Evolutionary conservation across 1,140 invertebrate species (phyloP), one percentile per base, ranked within the genome.

Genomic region (Calosoma granatense): DNA sequence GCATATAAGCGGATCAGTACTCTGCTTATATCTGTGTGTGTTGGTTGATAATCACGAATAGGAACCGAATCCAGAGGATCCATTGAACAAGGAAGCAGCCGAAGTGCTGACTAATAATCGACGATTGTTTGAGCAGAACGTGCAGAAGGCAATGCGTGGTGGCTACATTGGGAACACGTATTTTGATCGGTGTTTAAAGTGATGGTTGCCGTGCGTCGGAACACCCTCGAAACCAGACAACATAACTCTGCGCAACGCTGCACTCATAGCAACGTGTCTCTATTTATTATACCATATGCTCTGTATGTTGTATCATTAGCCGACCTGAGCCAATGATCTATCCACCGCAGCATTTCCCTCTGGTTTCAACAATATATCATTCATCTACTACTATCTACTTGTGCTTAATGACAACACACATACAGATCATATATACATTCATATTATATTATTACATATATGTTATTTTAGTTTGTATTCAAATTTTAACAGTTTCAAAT

Each of bases 41-140:
- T n/a, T n/a, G n/a, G n/a, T n/a, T n/a, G n/a, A n/a, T n/a, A n/a
- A n/a, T n/a, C n/a, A n/a, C n/a, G n/a, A n/a, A 22, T 64, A 94
- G 92, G 96, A 98, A 78, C 96, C 96, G 51, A 98, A 98, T 77
- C 93, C 95, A 14, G 95, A 98, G 77, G 96, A 98, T 79, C 96
- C 95, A 21, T 72, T 98, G 56, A 98, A 98, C 72, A 98, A 98
- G 79, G 95, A 98, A 76, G 96, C 96, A n/a, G 96, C 96, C 19
- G 94, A 97, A 72, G 92, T 97, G 23, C 78, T 98, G 56, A 93
- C 96, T 71, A 94, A 85, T 68, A 97, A 97, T 73, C 78, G 92
- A 72, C 81, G 93, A 65, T 76, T 93, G 56, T 98, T 98, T 73
- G 95, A 98, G 73, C 90, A 94, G 67, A 97, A 97, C 75, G 95